phyloP scores from a whole-genome alignment of 2,888 invertebrate genomes.

The Globia sparganii region DNA sequence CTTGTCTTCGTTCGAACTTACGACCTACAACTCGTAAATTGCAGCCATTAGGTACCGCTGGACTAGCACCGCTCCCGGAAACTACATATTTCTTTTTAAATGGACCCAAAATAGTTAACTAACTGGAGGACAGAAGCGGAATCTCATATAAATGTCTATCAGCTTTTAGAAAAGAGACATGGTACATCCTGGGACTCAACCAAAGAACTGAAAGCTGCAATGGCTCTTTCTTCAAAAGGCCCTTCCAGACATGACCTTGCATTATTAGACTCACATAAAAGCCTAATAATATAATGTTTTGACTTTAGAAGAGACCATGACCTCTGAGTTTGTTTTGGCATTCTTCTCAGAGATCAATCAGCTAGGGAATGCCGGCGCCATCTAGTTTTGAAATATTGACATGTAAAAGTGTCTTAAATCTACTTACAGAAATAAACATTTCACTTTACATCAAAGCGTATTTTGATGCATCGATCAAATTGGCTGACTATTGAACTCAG shows the following conservation, averaged over 20 bases:
- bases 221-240: background rate
- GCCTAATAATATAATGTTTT: background rate
- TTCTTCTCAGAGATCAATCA: background rate
- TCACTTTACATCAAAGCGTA: background rate
- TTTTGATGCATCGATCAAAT: slow-evolving; percentile 2
- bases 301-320: background rate
- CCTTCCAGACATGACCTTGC: background rate
- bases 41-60: background rate
- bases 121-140: background rate
- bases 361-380: background rate
- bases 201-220: background rate
- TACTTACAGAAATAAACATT: background rate
- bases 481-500: background rate
- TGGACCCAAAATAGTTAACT: background rate
- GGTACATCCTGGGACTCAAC: background rate
- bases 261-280: background rate
- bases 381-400: background rate
- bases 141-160: background rate
- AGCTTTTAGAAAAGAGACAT: background rate
- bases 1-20: background rate
- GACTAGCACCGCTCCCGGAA: background rate
- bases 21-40: background rate
- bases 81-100: background rate
- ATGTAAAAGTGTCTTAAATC: background rate
- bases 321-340: background rate